These are phyloP conservation scores for Pseudomyrmex sp. DNA, from an alignment of 1,140 invertebrate species.

Conservation along the genomic window DNA sequence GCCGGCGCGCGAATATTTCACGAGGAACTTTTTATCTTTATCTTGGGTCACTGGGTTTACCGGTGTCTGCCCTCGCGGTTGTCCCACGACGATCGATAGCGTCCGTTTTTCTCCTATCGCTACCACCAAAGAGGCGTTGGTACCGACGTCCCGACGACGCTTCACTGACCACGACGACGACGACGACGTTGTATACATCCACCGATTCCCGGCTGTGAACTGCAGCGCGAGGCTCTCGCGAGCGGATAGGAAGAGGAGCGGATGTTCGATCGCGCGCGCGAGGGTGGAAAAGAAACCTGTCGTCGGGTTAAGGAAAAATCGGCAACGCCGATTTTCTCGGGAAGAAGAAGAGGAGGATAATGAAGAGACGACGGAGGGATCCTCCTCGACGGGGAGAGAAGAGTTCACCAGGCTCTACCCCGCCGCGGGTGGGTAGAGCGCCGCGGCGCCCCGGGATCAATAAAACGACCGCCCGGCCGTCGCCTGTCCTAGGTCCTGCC, in stretches of 20 bases:
- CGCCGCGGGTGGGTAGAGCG: constrained; percentile 83
- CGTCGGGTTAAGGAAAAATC: neutral
- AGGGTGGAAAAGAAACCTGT: neutral
- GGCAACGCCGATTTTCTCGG: neutral
- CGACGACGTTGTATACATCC: constrained; percentile 30
- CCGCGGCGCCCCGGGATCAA: constrained; percentile 85
- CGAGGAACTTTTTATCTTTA: constrained; percentile 10
- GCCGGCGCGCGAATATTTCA: constrained; percentile 3
- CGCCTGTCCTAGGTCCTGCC: constrained; percentile 80
- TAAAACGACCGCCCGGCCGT: constrained; percentile 84
- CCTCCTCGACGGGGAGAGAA: constrained; percentile 46
- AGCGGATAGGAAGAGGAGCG: neutral
- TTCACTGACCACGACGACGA: constrained; percentile 19
- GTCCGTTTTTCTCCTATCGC: neutral
- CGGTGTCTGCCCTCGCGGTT: constrained; percentile 1
- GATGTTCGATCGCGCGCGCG: neutral
- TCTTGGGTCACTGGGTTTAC: constrained; percentile 24
- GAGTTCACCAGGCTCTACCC: constrained; percentile 64
- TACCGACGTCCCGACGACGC: constrained; percentile 41
- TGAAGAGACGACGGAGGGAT: constrained; percentile 47
- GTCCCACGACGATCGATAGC: constrained; percentile 27
- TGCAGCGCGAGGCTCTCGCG: neutral
- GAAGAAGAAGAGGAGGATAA: neutral
- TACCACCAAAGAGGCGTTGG: constrained; percentile 31
- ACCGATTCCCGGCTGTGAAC: constrained; percentile 17